Evolutionary conservation across 2,888 invertebrate genomes (phyloP).

Genomic region (Bombyx huttoni): DNA sequence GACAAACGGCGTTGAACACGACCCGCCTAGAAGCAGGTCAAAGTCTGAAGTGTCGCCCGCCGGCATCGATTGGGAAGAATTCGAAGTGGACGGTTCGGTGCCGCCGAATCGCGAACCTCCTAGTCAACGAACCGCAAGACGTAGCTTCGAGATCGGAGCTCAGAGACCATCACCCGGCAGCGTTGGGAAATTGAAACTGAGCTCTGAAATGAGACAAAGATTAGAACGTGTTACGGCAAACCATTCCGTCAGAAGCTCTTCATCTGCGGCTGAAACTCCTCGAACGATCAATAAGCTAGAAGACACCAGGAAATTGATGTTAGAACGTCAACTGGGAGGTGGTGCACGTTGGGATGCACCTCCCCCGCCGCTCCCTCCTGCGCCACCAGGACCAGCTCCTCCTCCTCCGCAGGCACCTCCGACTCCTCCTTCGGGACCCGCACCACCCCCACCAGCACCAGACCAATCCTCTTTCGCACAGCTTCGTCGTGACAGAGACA

Average conservation of each 20-base stretch:
- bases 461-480: slow-evolving; percentile 76
- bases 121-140: slow-evolving; percentile 53
- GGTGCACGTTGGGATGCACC: slow-evolving; percentile 75
- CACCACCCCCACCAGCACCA: slow-evolving; percentile 71
- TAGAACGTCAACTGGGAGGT: slow-evolving; percentile 87
- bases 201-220: slow-evolving; percentile 92
- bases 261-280: slow-evolving; percentile 79
- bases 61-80: slow-evolving; percentile 88
- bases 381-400: slow-evolving; percentile 72
- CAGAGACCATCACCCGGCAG: slow-evolving; percentile 88
- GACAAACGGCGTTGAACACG: slow-evolving; percentile 49
- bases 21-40: slow-evolving; percentile 50
- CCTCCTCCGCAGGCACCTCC: slow-evolving; percentile 77
- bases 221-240: slow-evolving; percentile 91
- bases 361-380: slow-evolving; percentile 77
- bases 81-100: slow-evolving; percentile 77
- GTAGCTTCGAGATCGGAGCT: slow-evolving; percentile 86
- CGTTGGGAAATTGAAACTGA: slow-evolving; percentile 90
- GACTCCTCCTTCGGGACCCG: slow-evolving; percentile 73
- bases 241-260: slow-evolving; percentile 86
- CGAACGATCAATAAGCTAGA: slow-evolving; percentile 85
- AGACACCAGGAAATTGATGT: slow-evolving; percentile 86
- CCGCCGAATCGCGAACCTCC: slow-evolving; percentile 55
- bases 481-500: slow-evolving; percentile 78
- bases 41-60: slow-evolving; percentile 64